Evolutionary conservation across 2,888 invertebrate species (phyloP).

Genomic region (Agrotis segetum): DNA sequence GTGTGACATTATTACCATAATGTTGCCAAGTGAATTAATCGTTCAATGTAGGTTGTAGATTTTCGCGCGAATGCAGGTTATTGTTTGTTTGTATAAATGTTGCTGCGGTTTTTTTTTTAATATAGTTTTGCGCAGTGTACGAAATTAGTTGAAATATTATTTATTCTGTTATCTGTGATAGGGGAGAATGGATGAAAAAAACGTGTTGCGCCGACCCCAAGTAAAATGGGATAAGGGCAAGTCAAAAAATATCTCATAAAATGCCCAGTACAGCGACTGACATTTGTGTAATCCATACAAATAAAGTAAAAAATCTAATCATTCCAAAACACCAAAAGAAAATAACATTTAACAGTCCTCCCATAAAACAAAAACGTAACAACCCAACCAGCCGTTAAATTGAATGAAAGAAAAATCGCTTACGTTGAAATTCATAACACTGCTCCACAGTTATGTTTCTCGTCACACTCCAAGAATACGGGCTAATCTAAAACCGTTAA

Average conservation of each 20-base stretch:
- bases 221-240: too few species aligned
- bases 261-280: background rate
- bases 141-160: background rate
- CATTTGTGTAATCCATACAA: too few species aligned
- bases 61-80: slow-evolving; percentile 39
- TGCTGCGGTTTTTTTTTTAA: background rate
- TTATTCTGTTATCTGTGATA: too few species aligned
- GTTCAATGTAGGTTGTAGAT: slow-evolving; percentile 48
- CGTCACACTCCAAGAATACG: slow-evolving; percentile 71
- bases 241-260: background rate
- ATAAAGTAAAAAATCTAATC: slow-evolving; percentile 34
- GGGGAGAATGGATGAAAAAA: too few species aligned
- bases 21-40: slow-evolving; percentile 62
- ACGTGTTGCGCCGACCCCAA: too few species aligned
- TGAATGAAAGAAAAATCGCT: slow-evolving; percentile 60
- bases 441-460: slow-evolving; percentile 65
- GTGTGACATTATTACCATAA: slow-evolving; percentile 68
- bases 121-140: too few species aligned
- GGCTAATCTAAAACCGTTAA: slow-evolving; percentile 74
- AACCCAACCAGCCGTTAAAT: slow-evolving; percentile 58
- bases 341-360: slow-evolving; percentile 20
- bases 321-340: slow-evolving; percentile 34
- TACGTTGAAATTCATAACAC: slow-evolving; percentile 63
- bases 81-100: slow-evolving; percentile 38
- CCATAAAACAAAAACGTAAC: slow-evolving; percentile 50